Base-by-base conservation (phyloP, 2,797 vertebrate genomes). In the Chelon labrosus region DNA sequence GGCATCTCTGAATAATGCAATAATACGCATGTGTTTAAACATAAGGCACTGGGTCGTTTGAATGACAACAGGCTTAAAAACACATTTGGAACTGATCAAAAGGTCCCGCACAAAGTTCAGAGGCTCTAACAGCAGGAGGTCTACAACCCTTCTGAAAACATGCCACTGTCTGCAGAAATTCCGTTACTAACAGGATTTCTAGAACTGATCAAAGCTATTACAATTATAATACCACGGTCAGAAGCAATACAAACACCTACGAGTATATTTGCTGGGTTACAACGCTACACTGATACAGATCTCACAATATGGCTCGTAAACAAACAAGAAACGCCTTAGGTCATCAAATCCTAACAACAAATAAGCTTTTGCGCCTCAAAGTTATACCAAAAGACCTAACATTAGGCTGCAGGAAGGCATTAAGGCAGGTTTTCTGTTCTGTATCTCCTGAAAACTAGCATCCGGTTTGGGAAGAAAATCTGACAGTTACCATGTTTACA, bases 401-500 rank as follows among this genome's bases (percentile, higher is more conserved):
- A 39, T 39, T 39, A 5, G 42, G 2, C 14, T 16, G 14, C 42
- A 16, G 5, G 10, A 41, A 41, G 11, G 10, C 0, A 41, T 4
- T 4, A 17, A 44, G 42, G 13, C 14, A 5, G 17, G 16, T 1
- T 44, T 44, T 44, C 42, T 44, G 3, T 6, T 16, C 14, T 7
- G 14, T 13, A 44, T 11, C 6, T 47, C 17, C 17, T n/a, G 44
- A 47, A n/a, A n/a, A 47, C 16, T 47, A n/a, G 44, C 17, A 47
- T 47, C 17, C 44, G 8, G 44, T 47, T 47, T 3, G 7, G 44
- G 44, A 44, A 13, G 11, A 46, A 42, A 46, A 46, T 8, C 44
- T 47, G 42, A 44, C 42, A 16, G 50, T 14, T 57, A 2, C 6
- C 50, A 42, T 81, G 77, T 79, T 71, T 70, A 65, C 74, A 82